Evolutionary conservation across 2,113 vertebrate genomes (phyloP).

Genomic region (Chaenocephalus aceratus): DNA sequence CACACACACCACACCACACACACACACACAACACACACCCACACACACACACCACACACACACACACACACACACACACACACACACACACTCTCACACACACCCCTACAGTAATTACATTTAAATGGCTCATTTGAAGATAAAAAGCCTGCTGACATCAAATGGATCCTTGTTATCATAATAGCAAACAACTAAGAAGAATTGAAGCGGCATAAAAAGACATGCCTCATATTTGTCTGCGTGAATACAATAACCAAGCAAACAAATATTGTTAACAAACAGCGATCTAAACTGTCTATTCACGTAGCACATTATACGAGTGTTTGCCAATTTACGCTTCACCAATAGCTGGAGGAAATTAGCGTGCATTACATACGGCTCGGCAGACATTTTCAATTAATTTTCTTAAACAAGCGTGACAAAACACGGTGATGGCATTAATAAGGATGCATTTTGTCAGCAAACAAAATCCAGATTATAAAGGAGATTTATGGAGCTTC

Average conservation of each 20-base stretch:
- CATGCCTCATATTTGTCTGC: constrained; percentile 64
- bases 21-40: constrained; percentile 39
- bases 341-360: constrained; percentile 63
- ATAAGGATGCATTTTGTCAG: constrained; percentile 29
- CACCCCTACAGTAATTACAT: constrained; percentile 73
- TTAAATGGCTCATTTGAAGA: constrained; percentile 83
- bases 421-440: constrained; percentile 57
- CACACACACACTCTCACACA: constrained; percentile 36
- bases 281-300: constrained; percentile 74
- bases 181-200: constrained; percentile 75
- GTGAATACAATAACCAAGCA: constrained; percentile 64
- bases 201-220: constrained; percentile 70
- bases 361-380: constrained; percentile 57
- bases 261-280: constrained; percentile 72
- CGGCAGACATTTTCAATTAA: constrained; percentile 67
- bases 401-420: constrained; percentile 62
- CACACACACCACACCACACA: constrained; percentile 19
- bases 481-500: constrained; percentile 70
- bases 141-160: constrained; percentile 76
- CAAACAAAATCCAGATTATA: constrained; percentile 81
- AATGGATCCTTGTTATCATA: constrained; percentile 76
- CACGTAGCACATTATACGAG: constrained; percentile 48
- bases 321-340: constrained; percentile 70
- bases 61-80: constrained; percentile 22
- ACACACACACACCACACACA: constrained; percentile 27